A percentile compares a stretch with the other conserved stretches of the same genome.
Evolutionary conservation across 92 coral and sea anemone species (phyloP).

Genomic region (Parazoanthus darwini): DNA sequence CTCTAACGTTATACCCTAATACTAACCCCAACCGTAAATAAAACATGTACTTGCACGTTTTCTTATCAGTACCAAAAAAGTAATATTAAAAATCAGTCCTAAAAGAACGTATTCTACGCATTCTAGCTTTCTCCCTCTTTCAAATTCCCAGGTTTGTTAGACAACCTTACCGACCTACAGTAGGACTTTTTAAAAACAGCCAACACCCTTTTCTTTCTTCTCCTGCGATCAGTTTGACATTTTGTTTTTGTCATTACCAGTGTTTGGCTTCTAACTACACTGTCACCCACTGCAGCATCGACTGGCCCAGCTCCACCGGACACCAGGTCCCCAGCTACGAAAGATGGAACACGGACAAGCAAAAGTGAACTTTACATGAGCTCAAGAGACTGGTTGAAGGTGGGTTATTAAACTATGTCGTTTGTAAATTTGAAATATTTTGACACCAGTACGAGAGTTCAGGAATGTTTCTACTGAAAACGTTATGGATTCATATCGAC

Average conservation of each 20-base stretch:
- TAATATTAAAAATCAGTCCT: no score
- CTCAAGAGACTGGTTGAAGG: constrained; percentile 97
- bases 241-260: neutral
- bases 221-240: neutral
- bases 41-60: no score
- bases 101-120: no score
- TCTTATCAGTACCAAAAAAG: no score
- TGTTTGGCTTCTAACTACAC: neutral
- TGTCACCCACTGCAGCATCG: constrained; percentile 25
- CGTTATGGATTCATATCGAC: no score
- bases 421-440: neutral
- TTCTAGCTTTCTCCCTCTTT: neutral
- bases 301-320: constrained; percentile 48
- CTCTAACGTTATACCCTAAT: no score
- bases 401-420: constrained; percentile 7
- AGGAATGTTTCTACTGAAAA: no score
- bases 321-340: constrained; percentile 37
- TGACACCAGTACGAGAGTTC: neutral
- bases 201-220: neutral
- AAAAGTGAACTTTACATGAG: constrained; percentile 95
- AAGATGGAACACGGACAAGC: constrained; percentile 42
- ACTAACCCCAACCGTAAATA: no score
- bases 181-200: neutral
- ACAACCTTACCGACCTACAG: neutral
- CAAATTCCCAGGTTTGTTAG: no score